Base-by-base conservation (phyloP, 2,888 invertebrate genomes). In the Macrophya annulata region DNA sequence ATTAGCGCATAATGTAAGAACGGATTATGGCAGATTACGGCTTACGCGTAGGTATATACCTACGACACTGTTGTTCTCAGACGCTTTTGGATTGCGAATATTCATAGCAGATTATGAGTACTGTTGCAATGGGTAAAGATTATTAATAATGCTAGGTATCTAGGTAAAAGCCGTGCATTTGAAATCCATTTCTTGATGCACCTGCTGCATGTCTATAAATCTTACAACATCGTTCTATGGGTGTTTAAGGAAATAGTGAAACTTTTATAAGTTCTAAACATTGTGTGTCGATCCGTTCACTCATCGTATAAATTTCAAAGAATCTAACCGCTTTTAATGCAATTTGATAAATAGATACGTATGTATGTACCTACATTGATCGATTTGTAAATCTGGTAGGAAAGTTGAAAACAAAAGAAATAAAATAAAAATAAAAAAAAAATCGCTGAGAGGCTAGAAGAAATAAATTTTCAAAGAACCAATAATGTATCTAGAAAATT, bases 21-120 rank as follows among this genome's bases (percentile, higher is more conserved):
- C 68, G 68, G 68, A 68, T 68, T 68, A 68, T 68, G 17, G 6
- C 37, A 17, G 37, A 68, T 17, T 68, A 68, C 37, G 37, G 68
- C 37, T 68, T 37, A 37, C 68, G 37, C 31, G 31, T 25, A n/a
- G n/a, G n/a, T n/a, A n/a, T n/a, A n/a, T n/a, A 31, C 31, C 31
- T 31, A 68, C 17, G 68, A 68, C 37, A 68, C 25, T 68, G 4
- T 37, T 68, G 37, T 68, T 68, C 17, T 12, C 37, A 37, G 68
- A 68, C 37, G 68, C 31, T 31, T 37, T 37, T 8, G 37, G 68
- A 68, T 15, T 17, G 37, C 68, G 37, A 37, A 68, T 68, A 68
- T 68, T 68, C 17, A 37, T 37, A 10, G 68, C 68, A 37, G 68
- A 68, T 68, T 68, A 68, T 37, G 37, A 68, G 25, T 37, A 68